These are phyloP conservation scores for Hypercompe scribonia DNA, from an alignment of 2,888 invertebrate species.

Conservation along the genomic window DNA sequence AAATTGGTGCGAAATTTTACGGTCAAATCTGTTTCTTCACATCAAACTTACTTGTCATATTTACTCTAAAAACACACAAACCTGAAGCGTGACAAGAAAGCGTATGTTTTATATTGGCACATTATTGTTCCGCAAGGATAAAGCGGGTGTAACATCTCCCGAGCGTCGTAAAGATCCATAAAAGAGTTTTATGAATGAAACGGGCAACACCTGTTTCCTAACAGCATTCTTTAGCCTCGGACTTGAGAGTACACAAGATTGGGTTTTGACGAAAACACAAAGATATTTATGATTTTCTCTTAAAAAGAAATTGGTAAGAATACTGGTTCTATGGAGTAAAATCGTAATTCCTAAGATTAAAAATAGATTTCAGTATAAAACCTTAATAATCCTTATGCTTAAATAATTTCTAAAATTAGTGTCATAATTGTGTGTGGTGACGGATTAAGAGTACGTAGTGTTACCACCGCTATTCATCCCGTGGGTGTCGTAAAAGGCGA, in stretches of 20 bases:
- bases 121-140: slow-evolving; percentile 5
- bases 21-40: background rate
- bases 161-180: background rate
- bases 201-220: slow-evolving; percentile 8
- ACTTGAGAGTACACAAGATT: background rate
- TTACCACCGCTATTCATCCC: too few relatives aligned
- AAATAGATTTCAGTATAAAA: too few relatives aligned
- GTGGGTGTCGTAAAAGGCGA: too few relatives aligned
- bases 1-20: too few relatives aligned
- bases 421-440: too few relatives aligned
- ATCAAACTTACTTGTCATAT: background rate
- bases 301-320: too few relatives aligned
- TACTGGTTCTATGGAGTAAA: too few relatives aligned
- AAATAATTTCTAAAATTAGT: too few relatives aligned
- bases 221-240: background rate
- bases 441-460: too few relatives aligned
- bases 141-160: background rate
- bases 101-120: slow-evolving; percentile 4
- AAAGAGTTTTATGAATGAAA: slow-evolving; percentile 3
- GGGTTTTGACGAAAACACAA: background rate
- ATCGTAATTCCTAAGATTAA: too few relatives aligned
- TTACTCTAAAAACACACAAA: background rate
- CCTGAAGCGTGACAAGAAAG: background rate
- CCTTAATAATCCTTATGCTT: too few relatives aligned
- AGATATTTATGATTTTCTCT: too few relatives aligned